A percentile compares a stretch with the other conserved stretches of the same genome.
Evolutionary conservation across 2,888 invertebrate genomes (phyloP).

Genomic region (Leucoma salicis): DNA sequence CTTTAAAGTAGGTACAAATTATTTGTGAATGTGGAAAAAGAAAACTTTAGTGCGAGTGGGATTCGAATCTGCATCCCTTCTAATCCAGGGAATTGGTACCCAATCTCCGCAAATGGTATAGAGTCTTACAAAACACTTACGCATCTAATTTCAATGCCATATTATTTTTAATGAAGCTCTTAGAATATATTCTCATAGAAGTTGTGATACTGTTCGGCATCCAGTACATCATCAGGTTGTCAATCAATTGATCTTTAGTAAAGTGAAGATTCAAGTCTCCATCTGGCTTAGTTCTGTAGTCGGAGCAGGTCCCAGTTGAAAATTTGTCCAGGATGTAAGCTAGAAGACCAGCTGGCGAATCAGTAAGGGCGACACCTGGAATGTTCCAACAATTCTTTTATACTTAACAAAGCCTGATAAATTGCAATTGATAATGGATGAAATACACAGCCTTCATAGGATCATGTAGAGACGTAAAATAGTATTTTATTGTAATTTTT

Average conservation of each 20-base stretch:
- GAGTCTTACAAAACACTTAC: constrained; percentile 1
- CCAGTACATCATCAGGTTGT: constrained; percentile 94
- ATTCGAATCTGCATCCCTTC: too few species aligned
- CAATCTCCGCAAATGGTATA: too few species aligned
- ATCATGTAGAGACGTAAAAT: too few species aligned
- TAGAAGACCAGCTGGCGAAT: constrained; percentile 90
- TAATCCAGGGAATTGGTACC: too few species aligned
- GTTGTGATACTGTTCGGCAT: constrained; percentile 87
- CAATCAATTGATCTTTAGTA: constrained; percentile 87
- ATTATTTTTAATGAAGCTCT: constrained; percentile 67
- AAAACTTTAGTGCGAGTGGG: too few species aligned
- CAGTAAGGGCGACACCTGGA: constrained; percentile 84
- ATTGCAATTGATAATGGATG: too few species aligned
- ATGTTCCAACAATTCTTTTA: too few species aligned
- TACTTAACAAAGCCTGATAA: too few species aligned
- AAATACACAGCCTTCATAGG: too few species aligned
- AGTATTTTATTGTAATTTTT: too few species aligned
- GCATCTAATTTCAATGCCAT: constrained; percentile 51
- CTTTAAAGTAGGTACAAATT: too few species aligned
- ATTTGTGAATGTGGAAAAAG: too few species aligned
- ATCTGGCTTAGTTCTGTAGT: constrained; percentile 71
- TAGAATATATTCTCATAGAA: constrained; percentile 88
- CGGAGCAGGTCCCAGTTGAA: constrained; percentile 86
- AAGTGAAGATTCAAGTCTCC: constrained; percentile 85
- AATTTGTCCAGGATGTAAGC: constrained; percentile 93